phyloP scores from a whole-genome alignment of 2,888 invertebrate species.

The Stictocephala bisonia region DNA sequence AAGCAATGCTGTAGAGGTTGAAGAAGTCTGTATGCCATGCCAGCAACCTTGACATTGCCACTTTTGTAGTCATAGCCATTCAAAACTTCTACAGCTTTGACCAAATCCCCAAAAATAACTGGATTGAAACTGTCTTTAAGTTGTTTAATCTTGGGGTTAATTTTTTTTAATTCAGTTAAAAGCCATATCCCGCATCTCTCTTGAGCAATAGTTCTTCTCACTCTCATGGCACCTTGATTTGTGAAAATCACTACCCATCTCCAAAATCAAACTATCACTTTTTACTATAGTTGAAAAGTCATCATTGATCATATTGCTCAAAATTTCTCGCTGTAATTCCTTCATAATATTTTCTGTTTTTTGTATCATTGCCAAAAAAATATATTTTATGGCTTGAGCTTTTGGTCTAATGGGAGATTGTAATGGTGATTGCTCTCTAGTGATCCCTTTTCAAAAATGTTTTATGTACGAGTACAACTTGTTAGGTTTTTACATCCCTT shows the following conservation, averaged over 20 bases:
- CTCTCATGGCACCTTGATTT: background rate
- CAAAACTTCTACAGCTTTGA: background rate
- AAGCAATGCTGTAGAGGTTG: slow-evolving; percentile 10
- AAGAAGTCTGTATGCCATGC: background rate
- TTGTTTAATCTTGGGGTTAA: background rate
- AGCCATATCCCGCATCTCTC: background rate
- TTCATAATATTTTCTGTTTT: background rate
- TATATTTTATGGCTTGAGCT: too few species aligned
- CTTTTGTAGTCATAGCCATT: background rate
- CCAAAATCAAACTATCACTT: background rate
- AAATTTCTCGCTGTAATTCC: background rate
- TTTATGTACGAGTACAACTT: too few species aligned
- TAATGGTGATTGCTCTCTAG: too few species aligned
- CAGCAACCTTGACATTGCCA: background rate
- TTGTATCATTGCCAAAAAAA: background rate
- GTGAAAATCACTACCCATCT: slow-evolving; percentile 10
- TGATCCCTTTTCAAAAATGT: too few species aligned
- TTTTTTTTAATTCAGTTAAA: background rate
- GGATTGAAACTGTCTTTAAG: background rate
- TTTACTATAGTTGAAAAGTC: background rate
- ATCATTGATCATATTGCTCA: background rate
- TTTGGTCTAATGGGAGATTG: too few species aligned
- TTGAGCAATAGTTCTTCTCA: background rate
- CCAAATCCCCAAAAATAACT: background rate
- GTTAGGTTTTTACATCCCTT: too few species aligned